Evolutionary conservation across 2,888 invertebrate species (phyloP).

Genomic region (Macroteleia sp.): DNA sequence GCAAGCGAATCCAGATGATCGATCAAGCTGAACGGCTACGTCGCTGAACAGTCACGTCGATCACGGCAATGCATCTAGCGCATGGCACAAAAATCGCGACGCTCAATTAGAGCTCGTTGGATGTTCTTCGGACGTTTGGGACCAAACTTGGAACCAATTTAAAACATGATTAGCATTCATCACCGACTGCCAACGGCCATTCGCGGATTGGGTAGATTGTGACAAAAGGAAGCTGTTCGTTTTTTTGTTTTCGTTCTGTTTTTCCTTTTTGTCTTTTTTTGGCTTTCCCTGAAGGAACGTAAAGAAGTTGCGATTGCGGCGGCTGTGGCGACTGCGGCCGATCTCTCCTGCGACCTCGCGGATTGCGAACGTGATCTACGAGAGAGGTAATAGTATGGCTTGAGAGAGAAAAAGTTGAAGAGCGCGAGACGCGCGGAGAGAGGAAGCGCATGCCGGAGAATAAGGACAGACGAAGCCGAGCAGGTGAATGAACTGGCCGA

Average conservation of each 20-base stretch:
- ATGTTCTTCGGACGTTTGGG: too few relatives aligned
- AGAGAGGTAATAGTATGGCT: conserved; percentile 70
- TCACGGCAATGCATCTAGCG: conserved; percentile 25
- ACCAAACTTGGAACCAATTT: too few relatives aligned
- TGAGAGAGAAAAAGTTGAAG: conserved; percentile 59
- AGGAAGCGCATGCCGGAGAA: conserved; percentile 51
- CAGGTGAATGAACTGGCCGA: conserved; percentile 68
- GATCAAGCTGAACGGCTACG: conserved; percentile 34
- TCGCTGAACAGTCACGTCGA: conserved; percentile 16
- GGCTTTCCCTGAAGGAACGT: too few relatives aligned
- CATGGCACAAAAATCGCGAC: conserved; percentile 2
- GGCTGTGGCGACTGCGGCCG: too few relatives aligned
- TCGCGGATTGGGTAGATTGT: too few relatives aligned
- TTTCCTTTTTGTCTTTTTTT: too few relatives aligned
- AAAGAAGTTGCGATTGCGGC: too few relatives aligned
- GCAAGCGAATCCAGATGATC: conserved; percentile 36
- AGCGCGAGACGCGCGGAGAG: conserved; percentile 33
- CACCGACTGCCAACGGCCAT: too few relatives aligned
- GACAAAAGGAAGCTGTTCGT: too few relatives aligned
- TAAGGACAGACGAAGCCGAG: conserved; percentile 54
- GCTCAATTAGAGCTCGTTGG: background rate
- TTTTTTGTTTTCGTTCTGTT: too few relatives aligned
- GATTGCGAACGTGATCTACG: conserved; percentile 72
- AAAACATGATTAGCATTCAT: too few relatives aligned
- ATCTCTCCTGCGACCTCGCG: conserved; percentile 63